Percentiles rank a stretch among this genome's conserved stretches.
Evolutionary conservation across 2,113 vertebrate species (phyloP).

Genomic region (Labrus mixtus): DNA sequence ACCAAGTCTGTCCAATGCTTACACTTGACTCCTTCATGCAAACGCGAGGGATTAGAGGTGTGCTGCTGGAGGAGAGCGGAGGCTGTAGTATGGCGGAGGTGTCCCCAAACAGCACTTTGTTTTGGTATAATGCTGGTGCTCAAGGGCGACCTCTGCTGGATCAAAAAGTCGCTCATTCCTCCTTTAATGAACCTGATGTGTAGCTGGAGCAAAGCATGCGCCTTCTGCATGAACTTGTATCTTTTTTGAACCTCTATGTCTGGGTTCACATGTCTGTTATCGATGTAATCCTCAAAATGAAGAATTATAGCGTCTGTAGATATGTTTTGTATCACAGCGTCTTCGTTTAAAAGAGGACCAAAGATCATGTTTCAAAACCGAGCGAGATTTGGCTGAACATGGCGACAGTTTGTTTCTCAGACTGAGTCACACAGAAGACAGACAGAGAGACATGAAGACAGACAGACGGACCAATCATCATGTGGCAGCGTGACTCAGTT

Average conservation of each 20-base stretch:
- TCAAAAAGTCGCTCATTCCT: too few relatives aligned
- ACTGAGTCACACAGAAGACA: constrained; percentile 57
- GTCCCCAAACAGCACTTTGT: too few relatives aligned
- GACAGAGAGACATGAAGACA: constrained; percentile 42
- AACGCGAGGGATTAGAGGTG: too few relatives aligned
- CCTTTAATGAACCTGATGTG: too few relatives aligned
- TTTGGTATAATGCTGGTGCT: too few relatives aligned
- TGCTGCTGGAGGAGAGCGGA: too few relatives aligned
- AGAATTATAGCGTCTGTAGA: background rate
- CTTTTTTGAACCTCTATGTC: background rate
- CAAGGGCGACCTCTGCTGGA: too few relatives aligned
- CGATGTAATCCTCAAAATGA: background rate
- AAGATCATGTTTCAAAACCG: constrained; percentile 1
- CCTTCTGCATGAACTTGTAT: too few relatives aligned
- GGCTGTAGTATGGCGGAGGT: too few relatives aligned
- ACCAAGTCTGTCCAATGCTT: too few relatives aligned
- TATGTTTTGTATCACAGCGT: background rate
- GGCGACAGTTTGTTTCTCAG: constrained; percentile 35
- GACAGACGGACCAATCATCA: constrained; percentile 35
- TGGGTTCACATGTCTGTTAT: background rate
- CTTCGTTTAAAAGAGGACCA: background rate
- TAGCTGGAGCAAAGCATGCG: too few relatives aligned
- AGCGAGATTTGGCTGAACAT: constrained; percentile 24
- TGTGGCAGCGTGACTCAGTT: constrained; percentile 72
- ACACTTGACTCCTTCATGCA: too few relatives aligned